Percentiles rank a stretch among this genome's conserved stretches.
phyloP scores from a whole-genome alignment of 2,888 invertebrate genomes.

The Agriopis marginaria region DNA sequence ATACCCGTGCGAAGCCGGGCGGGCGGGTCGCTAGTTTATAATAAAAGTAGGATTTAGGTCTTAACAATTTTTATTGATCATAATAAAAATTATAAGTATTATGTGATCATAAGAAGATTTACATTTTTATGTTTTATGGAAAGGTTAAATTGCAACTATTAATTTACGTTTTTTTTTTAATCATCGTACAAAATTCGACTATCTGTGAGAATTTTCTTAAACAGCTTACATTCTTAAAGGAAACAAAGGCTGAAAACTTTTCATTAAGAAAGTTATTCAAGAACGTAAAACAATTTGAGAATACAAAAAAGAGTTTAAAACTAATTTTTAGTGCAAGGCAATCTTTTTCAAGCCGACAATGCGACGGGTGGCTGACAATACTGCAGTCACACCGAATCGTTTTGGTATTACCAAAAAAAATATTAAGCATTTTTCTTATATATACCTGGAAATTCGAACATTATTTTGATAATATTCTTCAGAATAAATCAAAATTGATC shows the following conservation, averaged over 20 bases:
- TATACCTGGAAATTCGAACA: too few relatives aligned
- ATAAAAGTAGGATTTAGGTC: too few relatives aligned
- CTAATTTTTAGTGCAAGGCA: slow-evolving; percentile 33
- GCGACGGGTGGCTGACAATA: slow-evolving; percentile 4
- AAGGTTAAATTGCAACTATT: too few relatives aligned
- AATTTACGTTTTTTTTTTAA: neutral
- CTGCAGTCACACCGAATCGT: slow-evolving; percentile 29
- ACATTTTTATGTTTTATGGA: too few relatives aligned
- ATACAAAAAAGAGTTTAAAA: slow-evolving; percentile 34
- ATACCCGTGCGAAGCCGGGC: too few relatives aligned
- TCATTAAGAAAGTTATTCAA: slow-evolving; percentile 35
- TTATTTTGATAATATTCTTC: too few relatives aligned
- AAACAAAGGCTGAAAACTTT: slow-evolving; percentile 31
- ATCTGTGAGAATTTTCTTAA: neutral
- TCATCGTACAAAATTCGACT: neutral
- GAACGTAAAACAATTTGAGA: slow-evolving; percentile 36
- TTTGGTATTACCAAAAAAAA: neutral
- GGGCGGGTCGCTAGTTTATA: too few relatives aligned
- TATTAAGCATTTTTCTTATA: too few relatives aligned
- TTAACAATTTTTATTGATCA: too few relatives aligned
- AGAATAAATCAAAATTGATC: too few relatives aligned
- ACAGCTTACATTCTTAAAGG: neutral
- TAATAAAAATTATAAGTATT: too few relatives aligned
- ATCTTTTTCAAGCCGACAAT: slow-evolving; percentile 35
- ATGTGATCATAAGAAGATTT: too few relatives aligned